A percentile compares a stretch with the other conserved stretches of the same genome.
Evolutionary conservation across 2,888 invertebrate species (phyloP).

Genomic region (Aphidius colemani): DNA sequence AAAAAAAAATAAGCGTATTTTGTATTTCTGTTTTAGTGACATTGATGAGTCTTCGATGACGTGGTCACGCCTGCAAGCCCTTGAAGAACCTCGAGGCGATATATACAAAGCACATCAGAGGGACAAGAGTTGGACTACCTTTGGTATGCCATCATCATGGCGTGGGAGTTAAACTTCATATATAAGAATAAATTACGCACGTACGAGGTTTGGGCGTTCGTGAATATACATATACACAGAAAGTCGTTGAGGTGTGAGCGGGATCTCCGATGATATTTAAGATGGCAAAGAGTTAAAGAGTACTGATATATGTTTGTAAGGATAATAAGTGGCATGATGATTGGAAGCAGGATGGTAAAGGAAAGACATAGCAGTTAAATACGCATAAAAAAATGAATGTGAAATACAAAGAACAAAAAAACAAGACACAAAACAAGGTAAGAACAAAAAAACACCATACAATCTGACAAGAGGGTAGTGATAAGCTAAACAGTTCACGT

Average conservation of each 20-base stretch:
- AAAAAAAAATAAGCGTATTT: neutral
- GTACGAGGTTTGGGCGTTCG: slow-evolving; percentile 39
- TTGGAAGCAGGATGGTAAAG: neutral
- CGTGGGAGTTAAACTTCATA: slow-evolving; percentile 56
- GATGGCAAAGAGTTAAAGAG: slow-evolving; percentile 20
- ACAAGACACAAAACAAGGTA: slow-evolving; percentile 1
- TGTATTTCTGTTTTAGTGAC: slow-evolving; percentile 8
- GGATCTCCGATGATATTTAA: neutral
- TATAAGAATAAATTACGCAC: slow-evolving; percentile 52
- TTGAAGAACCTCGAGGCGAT: slow-evolving; percentile 19
- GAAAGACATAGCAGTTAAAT: slow-evolving; percentile 27
- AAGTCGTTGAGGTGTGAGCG: slow-evolving; percentile 3
- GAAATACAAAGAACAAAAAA: slow-evolving; percentile 3
- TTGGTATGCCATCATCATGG: slow-evolving; percentile 37
- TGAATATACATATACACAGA: slow-evolving; percentile 27
- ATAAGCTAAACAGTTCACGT: slow-evolving; percentile 58
- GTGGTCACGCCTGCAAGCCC: slow-evolving; percentile 22
- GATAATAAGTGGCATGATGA: slow-evolving; percentile 2
- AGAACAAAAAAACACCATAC: neutral
- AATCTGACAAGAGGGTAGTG: slow-evolving; percentile 14
- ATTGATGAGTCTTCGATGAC: slow-evolving; percentile 26
- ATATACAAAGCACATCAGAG: slow-evolving; percentile 20
- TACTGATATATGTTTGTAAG: slow-evolving; percentile 10
- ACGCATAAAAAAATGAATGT: neutral
- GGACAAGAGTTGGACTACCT: slow-evolving; percentile 25